phyloP scores from a whole-genome alignment of 2,113 vertebrate species.

The Heterocephalus glaber region DNA sequence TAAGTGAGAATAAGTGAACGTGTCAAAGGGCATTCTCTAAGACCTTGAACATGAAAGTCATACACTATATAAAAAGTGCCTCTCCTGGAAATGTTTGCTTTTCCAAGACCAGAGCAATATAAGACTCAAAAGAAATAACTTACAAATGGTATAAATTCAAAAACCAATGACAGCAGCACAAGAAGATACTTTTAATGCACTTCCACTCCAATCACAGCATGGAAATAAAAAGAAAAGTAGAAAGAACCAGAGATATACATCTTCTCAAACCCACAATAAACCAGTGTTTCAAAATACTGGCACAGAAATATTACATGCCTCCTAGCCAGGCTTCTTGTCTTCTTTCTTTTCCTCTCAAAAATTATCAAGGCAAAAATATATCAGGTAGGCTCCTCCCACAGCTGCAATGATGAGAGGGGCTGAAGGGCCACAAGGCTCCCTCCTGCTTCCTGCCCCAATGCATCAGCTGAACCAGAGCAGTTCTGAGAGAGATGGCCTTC shows the following conservation, averaged over 20 bases:
- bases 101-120: not conserved
- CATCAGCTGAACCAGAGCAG: constrained; percentile 90
- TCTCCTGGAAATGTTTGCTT: not conserved
- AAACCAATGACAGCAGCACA: not conserved
- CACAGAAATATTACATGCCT: not conserved
- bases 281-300: not conserved
- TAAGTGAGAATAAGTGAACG: not conserved
- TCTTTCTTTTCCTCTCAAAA: not conserved
- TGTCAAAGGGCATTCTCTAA: not conserved
- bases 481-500: constrained; percentile 86
- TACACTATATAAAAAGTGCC: not conserved
- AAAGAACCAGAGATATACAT: not conserved
- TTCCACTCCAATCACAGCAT: not conserved
- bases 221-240: not conserved
- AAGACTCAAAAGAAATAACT: not conserved
- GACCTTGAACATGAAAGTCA: not conserved
- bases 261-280: not conserved
- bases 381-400: constrained; percentile 96
- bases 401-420: constrained; percentile 92
- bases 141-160: not conserved
- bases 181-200: not conserved
- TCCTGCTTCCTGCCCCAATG: constrained; percentile 84
- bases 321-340: not conserved
- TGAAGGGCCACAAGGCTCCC: constrained; percentile 93
- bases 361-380: constrained; percentile 89